Evolutionary conservation across 2,113 vertebrate genomes (phyloP).

Genomic region (Pterocles gutturalis): DNA sequence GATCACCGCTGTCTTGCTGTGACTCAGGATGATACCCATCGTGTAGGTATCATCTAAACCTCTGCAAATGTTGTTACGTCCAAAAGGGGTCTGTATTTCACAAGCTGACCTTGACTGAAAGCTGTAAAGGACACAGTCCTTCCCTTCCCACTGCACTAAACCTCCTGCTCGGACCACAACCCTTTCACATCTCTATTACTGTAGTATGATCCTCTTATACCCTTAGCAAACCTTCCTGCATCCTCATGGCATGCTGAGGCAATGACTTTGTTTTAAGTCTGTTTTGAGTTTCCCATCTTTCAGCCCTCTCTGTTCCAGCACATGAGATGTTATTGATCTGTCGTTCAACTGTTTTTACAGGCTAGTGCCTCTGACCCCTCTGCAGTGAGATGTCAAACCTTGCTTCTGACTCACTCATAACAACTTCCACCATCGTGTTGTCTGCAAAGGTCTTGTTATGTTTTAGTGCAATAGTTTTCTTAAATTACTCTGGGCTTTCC

Average conservation of each 20-base stretch:
- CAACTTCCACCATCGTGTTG: background rate
- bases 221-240: background rate
- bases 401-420: background rate
- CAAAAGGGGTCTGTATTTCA: background rate
- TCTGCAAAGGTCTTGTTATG: background rate
- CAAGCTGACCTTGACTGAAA: background rate
- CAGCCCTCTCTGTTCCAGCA: background rate
- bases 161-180: background rate
- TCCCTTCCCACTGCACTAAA: background rate
- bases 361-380: background rate
- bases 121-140: background rate
- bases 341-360: background rate
- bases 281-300: background rate
- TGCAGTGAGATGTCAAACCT: background rate
- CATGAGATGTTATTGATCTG: background rate
- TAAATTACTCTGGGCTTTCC: background rate
- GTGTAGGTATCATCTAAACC: background rate
- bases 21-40: background rate
- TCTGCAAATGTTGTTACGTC: background rate
- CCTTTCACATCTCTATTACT: background rate
- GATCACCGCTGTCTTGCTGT: background rate
- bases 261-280: background rate
- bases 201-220: background rate
- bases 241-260: background rate
- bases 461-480: background rate